phyloP scores from a whole-genome alignment of 2,797 vertebrate genomes.

The Kryptolebias ocellatus region DNA sequence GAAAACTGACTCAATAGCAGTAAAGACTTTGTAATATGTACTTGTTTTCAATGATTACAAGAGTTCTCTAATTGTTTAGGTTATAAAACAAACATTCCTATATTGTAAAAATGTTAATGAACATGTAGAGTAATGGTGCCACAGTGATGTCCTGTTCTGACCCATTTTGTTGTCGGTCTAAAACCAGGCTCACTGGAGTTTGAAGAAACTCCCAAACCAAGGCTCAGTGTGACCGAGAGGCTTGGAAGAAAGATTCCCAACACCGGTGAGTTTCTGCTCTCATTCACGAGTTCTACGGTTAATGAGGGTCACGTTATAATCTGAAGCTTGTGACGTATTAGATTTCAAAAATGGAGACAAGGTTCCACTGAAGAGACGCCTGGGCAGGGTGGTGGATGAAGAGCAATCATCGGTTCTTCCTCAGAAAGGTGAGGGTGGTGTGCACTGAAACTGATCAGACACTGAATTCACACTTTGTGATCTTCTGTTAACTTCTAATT shows the following conservation, averaged over 20 bases:
- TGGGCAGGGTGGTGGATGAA: slow-evolving; percentile 85
- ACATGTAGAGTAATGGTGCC: background rate
- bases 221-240: slow-evolving; percentile 59
- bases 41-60: too few species aligned
- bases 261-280: slow-evolving; percentile 50
- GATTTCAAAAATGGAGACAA: slow-evolving; percentile 57
- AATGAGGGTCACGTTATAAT: background rate
- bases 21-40: too few species aligned
- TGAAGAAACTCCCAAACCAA: slow-evolving; percentile 54
- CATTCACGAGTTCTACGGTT: background rate
- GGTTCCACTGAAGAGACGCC: slow-evolving; percentile 82
- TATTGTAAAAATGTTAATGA: slow-evolving; percentile 21
- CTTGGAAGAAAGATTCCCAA: slow-evolving; percentile 67
- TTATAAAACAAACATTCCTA: too few species aligned
- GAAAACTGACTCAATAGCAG: too few species aligned
- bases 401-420: slow-evolving; percentile 51
- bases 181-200: slow-evolving; percentile 31
- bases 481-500: too few species aligned
- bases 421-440: slow-evolving; percentile 79
- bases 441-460: too few species aligned
- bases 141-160: background rate
- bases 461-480: too few species aligned
- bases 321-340: slow-evolving; percentile 33
- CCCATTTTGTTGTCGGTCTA: background rate
- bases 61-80: too few species aligned